Conservation (phyloP, 2,888 invertebrate genomes). For the Eledona agricola region DNA sequence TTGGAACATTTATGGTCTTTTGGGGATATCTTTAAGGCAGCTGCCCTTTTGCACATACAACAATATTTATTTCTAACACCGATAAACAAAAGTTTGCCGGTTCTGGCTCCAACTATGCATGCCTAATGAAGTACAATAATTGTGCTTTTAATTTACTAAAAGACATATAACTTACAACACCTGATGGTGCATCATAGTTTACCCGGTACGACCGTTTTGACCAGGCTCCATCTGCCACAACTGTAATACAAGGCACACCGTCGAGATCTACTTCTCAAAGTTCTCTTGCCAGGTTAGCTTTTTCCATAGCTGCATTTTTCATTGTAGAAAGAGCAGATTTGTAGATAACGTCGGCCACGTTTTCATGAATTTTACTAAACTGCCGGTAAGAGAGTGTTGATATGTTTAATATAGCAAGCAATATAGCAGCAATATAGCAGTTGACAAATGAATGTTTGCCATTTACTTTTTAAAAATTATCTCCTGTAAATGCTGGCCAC, state of each 20-base stretch:
- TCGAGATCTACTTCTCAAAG: conserved; percentile 20
- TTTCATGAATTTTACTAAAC: background rate
- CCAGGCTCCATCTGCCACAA: conserved; percentile 37
- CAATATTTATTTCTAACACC: conserved; percentile 34
- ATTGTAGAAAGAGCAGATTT: conserved; percentile 2
- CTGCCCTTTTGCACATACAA: conserved; percentile 10
- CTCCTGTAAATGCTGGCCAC: too few species aligned
- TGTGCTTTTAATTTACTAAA: background rate
- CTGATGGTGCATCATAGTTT: conserved; percentile 6
- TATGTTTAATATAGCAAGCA: conserved; percentile 1
- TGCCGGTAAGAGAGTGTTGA: background rate
- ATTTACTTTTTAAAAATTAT: background rate
- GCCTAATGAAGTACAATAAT: background rate
- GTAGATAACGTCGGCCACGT: background rate
- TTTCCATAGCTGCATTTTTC: background rate
- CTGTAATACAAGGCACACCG: conserved; percentile 29
- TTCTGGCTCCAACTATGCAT: conserved; percentile 27
- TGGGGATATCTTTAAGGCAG: too few species aligned
- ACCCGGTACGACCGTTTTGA: conserved; percentile 31
- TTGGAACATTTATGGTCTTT: conserved; percentile 33
- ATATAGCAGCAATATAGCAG: too few species aligned
- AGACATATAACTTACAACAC: conserved; percentile 9
- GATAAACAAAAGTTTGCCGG: conserved; percentile 21
- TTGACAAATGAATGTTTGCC: too few species aligned
- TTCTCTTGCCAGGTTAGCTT: conserved; percentile 4